phyloP scores from a whole-genome alignment of 2,797 vertebrate species.

The Dallia pectoralis region DNA sequence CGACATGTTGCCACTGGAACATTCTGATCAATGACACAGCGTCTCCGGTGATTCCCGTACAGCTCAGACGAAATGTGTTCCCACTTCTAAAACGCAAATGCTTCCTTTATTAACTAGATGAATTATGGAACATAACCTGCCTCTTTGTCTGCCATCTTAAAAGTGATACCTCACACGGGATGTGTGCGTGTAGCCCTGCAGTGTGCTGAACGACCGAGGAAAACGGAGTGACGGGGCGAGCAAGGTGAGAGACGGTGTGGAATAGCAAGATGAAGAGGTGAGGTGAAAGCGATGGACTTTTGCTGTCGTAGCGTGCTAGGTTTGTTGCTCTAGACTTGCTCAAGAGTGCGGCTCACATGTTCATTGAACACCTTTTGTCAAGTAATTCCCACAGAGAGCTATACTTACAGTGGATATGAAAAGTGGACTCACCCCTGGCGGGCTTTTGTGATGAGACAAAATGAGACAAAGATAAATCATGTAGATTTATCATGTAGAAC shows the following conservation, averaged over 20 bases:
- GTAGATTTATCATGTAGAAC: too few species aligned
- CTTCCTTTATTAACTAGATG: conserved; percentile 41
- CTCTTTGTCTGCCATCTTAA: conserved; percentile 35
- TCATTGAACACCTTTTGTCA: too few species aligned
- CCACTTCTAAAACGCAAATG: conserved; percentile 29
- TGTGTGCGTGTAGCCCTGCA: conserved; percentile 6
- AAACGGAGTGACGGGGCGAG: not conserved
- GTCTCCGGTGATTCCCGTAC: conserved; percentile 21
- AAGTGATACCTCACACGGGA: conserved; percentile 35
- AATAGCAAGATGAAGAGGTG: not conserved
- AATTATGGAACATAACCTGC: conserved; percentile 40
- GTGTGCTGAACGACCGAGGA: not conserved
- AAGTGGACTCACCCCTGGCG: too few species aligned
- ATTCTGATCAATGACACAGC: conserved; percentile 10
- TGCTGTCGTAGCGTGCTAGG: too few species aligned
- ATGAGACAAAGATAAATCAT: too few species aligned
- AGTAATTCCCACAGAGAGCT: too few species aligned
- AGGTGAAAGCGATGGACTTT: too few species aligned
- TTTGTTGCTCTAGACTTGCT: too few species aligned
- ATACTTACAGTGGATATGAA: too few species aligned
- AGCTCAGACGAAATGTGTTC: conserved; percentile 26
- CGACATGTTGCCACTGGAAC: not conserved
- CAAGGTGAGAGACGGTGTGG: not conserved
- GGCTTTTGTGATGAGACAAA: too few species aligned
- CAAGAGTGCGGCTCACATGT: too few species aligned